phyloP scores from a whole-genome alignment of 2,797 vertebrate genomes.

The Urophycis tenuis region DNA sequence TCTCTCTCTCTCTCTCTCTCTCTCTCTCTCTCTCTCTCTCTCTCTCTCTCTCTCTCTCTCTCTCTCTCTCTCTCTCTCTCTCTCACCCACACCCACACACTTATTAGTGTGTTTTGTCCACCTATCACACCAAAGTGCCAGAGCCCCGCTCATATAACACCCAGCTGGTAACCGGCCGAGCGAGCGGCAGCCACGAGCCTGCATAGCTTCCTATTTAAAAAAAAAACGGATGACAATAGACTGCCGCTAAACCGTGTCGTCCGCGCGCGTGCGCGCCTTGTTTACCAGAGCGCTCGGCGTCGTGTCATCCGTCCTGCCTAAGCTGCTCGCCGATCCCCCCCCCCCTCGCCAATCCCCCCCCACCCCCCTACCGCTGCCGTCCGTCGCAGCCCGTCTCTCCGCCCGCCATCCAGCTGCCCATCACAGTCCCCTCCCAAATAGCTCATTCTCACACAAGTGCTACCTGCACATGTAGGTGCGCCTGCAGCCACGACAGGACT shows the following conservation, averaged over 20 bases:
- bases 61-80: slow-evolving; percentile 27
- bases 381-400: not conserved
- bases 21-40: not conserved
- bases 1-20: not conserved
- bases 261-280: not conserved
- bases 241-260: not conserved
- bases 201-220: slow-evolving; percentile 38
- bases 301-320: not conserved
- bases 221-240: not conserved
- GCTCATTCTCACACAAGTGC: slow-evolving; percentile 9
- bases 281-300: not conserved
- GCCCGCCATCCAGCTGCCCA: not conserved
- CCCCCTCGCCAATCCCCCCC: too few relatives aligned
- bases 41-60: slow-evolving; percentile 13
- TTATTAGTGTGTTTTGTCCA: slow-evolving; percentile 63
- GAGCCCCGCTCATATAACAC: slow-evolving; percentile 62
- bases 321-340: not conserved
- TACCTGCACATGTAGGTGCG: slow-evolving; percentile 7
- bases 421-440: not conserved
- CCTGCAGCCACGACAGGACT: not conserved
- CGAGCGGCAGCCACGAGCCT: slow-evolving; percentile 37
- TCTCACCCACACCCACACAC: too few relatives aligned
- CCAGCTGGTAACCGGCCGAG: slow-evolving; percentile 58
- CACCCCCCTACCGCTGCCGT: too few relatives aligned
- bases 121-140: slow-evolving; percentile 54